Evolutionary conservation across 37 sponge, comb jelly and placozoan species (phyloP).

Genomic region (Spongilla lacustris): DNA sequence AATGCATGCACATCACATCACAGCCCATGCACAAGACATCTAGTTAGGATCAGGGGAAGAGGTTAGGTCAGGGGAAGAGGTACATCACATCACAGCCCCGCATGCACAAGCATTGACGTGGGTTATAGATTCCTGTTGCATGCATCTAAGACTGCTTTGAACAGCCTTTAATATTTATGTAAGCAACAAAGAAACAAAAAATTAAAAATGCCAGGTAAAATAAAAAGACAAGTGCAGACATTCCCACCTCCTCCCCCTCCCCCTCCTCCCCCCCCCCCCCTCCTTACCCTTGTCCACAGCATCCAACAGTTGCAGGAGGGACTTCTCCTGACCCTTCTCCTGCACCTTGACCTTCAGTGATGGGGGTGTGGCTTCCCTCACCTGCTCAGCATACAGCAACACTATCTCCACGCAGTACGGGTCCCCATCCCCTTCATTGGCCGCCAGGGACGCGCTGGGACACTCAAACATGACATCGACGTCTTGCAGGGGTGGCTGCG

Average conservation of each 20-base stretch:
- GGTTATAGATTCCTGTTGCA: too few species aligned
- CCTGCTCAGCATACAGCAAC: slow-evolving; percentile 58
- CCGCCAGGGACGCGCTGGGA: slow-evolving; percentile 44
- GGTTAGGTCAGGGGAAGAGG: too few species aligned
- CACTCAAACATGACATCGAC: slow-evolving; percentile 8
- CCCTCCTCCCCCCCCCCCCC: neutral
- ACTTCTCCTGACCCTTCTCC: slow-evolving; percentile 7
- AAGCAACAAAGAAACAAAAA: too few species aligned
- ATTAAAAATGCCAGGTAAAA: neutral
- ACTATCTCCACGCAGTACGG: slow-evolving; percentile 40
- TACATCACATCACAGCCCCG: too few species aligned
- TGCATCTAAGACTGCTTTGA: too few species aligned
- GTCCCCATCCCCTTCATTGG: slow-evolving; percentile 49
- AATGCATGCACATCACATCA: too few species aligned
- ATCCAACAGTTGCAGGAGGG: slow-evolving; percentile 51
- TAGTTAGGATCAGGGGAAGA: too few species aligned
- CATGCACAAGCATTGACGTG: too few species aligned
- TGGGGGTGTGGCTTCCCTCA: neutral
- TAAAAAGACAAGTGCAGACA: neutral
- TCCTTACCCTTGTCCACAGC: slow-evolving; percentile 57
- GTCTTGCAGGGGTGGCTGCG: neutral
- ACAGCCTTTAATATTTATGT: too few species aligned
- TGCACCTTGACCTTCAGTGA: too few species aligned
- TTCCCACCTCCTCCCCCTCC: neutral
- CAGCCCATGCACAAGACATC: too few species aligned